These are phyloP conservation scores for Vulpes lagopus DNA, from an alignment of 2,113 vertebrate species.

Conservation along the genomic window DNA sequence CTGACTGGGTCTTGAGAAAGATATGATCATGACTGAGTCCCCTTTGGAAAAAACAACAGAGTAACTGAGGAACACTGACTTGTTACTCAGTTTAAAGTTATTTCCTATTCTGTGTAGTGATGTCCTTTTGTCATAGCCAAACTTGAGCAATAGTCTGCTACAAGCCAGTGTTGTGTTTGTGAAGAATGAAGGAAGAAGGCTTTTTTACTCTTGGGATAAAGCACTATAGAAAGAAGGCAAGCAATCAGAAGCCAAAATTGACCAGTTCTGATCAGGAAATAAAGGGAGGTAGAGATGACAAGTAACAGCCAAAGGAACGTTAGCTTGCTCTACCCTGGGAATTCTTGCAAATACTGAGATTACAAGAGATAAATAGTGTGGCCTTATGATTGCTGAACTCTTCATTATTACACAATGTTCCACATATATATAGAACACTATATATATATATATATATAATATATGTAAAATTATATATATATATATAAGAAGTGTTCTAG, in stretches of 20 bases:
- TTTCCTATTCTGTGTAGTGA: not conserved
- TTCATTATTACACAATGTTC: not conserved
- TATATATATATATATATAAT: too few species aligned
- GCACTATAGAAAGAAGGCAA: not conserved
- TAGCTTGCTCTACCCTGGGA: not conserved
- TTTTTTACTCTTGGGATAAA: not conserved
- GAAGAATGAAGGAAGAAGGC: not conserved
- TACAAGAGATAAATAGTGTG: not conserved
- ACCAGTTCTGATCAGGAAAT: not conserved
- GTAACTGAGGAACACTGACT: not conserved
- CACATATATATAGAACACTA: too few species aligned
- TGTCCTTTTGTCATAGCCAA: not conserved
- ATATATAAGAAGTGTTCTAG: slow-evolving; percentile 1
- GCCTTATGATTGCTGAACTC: not conserved
- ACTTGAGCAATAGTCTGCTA: not conserved
- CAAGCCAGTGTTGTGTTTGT: not conserved
- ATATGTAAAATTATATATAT: too few species aligned
- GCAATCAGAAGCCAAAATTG: not conserved
- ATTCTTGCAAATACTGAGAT: slow-evolving; percentile 19
- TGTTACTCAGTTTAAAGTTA: not conserved
- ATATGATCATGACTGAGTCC: not conserved
- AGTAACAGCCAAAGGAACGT: not conserved
- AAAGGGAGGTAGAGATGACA: not conserved
- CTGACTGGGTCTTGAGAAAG: not conserved
- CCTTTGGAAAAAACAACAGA: not conserved